Base-by-base conservation (phyloP, 2,113 vertebrate species). In the Orcinus orca region DNA sequence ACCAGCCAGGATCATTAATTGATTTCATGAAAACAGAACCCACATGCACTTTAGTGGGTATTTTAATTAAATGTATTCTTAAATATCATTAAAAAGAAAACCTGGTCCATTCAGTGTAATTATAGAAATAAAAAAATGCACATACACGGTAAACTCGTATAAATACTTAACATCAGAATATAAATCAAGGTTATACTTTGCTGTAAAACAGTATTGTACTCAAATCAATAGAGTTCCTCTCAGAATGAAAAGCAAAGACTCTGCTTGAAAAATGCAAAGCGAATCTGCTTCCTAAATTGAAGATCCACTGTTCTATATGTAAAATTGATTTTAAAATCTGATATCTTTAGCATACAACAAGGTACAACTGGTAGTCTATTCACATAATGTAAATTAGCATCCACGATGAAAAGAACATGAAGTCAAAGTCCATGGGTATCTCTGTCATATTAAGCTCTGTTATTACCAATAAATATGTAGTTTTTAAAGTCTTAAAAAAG, bases 241-340 rank as follows among this genome's bases (percentile, higher is more conserved):
- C 70, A 63, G 41, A 68, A 82, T 47, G 71, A 96, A 96, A 88
- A 90, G 81, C 76, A 95, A 98, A 95, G 85, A 71, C 4, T 55
- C 13, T 12, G 47, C 55, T 93, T 97, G 92, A 97, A 94, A 97
- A 90, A 93, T 85, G 70, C 88, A 96, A 93, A 97, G 94, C 82
- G 84, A 91, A 96, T 88, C 67, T 94, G 68, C 80, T 97, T 84
- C 84, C 71, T 90, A 90, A 95, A 97, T 80, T 88, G 97, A 91
- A 89, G 95, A 95, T 55, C 86, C 63, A 60, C 29, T 76, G 44
- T 62, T 93, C 25, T 36, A 17, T 55, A 55, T 20, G 33, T 81
- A 88, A 89, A 47, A 36, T 4, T 73, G 81, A 95, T 36, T 88
- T 93, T 65, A 29, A 83, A 92, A 88, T 77, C 3, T 29, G 67